These are phyloP conservation scores for Xiphorhynchus elegans DNA, from an alignment of 2,113 vertebrate genomes.

Conservation along the genomic window DNA sequence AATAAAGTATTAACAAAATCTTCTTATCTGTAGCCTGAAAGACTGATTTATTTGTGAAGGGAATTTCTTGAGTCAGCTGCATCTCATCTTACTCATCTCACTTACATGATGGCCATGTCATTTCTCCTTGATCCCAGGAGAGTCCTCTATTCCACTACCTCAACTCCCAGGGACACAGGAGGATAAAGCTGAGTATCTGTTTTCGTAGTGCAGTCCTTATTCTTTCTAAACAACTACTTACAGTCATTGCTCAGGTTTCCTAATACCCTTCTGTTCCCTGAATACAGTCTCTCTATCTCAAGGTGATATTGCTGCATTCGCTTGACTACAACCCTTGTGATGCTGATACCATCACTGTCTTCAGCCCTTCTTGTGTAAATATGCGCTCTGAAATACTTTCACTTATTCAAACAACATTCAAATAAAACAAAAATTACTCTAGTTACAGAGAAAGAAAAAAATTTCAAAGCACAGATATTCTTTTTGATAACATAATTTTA, in stretches of 20 bases:
- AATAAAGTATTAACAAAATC: background rate
- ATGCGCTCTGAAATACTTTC: background rate
- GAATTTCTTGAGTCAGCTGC: constrained; percentile 22
- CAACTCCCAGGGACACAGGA: constrained; percentile 11
- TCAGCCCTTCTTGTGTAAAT: background rate
- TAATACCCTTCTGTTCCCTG: background rate
- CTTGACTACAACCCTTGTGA: background rate
- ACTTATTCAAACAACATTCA: background rate
- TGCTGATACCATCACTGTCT: background rate
- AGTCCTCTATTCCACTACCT: constrained; percentile 36
- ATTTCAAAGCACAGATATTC: background rate
- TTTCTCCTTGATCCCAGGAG: constrained; percentile 35
- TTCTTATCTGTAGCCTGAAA: background rate
- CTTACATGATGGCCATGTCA: background rate
- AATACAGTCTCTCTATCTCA: background rate
- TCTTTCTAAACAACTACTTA: constrained; percentile 36
- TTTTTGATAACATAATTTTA: background rate
- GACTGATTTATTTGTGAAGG: constrained; percentile 32
- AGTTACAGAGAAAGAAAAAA: background rate
- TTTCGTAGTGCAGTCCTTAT: constrained; percentile 1
- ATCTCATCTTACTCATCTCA: constrained; percentile 41
- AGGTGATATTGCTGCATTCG: background rate
- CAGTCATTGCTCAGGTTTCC: constrained; percentile 4
- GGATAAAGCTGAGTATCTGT: constrained; percentile 21
- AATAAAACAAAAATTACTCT: background rate